Evolutionary conservation across 2,888 invertebrate species (phyloP).

Genomic region (Euphydryas editha): DNA sequence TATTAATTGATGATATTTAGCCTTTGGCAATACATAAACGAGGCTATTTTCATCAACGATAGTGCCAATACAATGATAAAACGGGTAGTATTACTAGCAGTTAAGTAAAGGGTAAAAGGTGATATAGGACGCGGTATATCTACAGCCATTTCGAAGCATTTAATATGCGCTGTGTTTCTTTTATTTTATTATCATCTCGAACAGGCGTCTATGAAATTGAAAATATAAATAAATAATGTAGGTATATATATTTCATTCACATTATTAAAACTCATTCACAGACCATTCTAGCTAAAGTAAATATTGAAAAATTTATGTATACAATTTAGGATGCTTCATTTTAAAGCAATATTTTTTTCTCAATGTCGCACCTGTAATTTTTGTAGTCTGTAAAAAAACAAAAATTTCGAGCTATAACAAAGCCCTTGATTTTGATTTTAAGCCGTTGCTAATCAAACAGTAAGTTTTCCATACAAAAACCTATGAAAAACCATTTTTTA

Average conservation of each 20-base stretch:
- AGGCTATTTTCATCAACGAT: slow-evolving; percentile 13
- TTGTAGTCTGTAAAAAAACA: no score
- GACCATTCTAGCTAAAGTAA: no score
- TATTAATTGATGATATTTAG: not conserved
- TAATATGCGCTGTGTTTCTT: slow-evolving; percentile 29
- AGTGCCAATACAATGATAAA: slow-evolving; percentile 12
- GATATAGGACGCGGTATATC: slow-evolving; percentile 27
- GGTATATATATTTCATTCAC: not conserved
- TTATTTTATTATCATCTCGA: slow-evolving; percentile 24
- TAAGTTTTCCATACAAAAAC: no score
- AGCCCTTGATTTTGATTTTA: no score
- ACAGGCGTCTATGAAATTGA: slow-evolving; percentile 19
- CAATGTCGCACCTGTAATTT: no score
- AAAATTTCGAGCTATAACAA: no score
- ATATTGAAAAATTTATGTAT: no score
- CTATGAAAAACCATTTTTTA: no score
- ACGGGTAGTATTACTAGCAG: slow-evolving; percentile 13
- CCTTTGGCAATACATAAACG: not conserved
- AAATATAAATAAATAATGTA: not conserved
- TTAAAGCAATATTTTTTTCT: no score
- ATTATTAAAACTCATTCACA: no score
- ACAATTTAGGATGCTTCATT: no score
- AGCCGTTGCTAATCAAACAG: no score
- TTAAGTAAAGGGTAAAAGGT: slow-evolving; percentile 16
- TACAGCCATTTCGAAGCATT: slow-evolving; percentile 26